Conservation (phyloP, 2,113 vertebrate genomes). For the Ariopsis seemanni region DNA sequence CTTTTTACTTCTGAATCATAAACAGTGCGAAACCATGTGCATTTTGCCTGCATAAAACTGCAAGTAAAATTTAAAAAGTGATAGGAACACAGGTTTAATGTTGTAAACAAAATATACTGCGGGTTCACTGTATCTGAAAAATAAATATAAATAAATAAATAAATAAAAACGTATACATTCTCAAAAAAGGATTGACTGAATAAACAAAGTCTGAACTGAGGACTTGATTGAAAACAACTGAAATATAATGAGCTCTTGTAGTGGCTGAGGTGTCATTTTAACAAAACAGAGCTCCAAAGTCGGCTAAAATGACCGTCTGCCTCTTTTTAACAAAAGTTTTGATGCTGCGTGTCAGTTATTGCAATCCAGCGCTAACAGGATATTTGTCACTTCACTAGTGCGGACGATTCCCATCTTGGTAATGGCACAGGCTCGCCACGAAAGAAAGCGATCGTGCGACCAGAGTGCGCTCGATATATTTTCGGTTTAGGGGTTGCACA, state of each 20-base stretch:
- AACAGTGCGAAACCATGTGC: background rate
- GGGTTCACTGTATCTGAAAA: background rate
- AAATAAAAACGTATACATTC: background rate
- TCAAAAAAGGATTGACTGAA: background rate
- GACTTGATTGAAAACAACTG: background rate
- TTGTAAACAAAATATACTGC: background rate
- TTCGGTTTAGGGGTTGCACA: background rate
- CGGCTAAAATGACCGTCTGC: background rate
- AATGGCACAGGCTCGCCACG: background rate
- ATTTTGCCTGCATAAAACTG: background rate
- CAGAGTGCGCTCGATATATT: background rate
- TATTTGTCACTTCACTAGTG: background rate
- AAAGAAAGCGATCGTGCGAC: background rate
- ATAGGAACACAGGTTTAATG: background rate
- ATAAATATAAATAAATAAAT: background rate
- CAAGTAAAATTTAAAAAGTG: background rate
- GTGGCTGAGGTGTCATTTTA: background rate
- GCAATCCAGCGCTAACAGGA: background rate
- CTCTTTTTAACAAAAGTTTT: background rate
- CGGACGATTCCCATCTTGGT: background rate
- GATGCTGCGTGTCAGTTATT: background rate
- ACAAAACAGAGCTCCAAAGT: background rate
- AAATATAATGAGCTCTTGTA: background rate
- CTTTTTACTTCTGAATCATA: background rate
- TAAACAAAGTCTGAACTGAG: background rate